These are phyloP conservation scores for Cephus pulcher DNA, from an alignment of 2,888 invertebrate species.

Conservation along the genomic window DNA sequence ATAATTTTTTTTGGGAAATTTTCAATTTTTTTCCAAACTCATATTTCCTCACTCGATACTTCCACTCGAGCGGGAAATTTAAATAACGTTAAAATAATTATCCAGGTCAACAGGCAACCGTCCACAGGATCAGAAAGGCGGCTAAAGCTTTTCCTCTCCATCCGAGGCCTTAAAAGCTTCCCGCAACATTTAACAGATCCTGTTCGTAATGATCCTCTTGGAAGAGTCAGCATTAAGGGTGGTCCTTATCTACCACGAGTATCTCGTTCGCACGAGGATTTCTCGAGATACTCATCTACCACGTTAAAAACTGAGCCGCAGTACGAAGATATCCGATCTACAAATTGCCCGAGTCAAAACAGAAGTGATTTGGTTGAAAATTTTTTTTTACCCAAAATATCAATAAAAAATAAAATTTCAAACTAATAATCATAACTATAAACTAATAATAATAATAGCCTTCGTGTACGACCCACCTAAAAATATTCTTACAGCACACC, in stretches of 20 bases:
- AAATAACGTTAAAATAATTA: background rate
- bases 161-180: slow-evolving; percentile 29
- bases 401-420: background rate
- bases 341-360: slow-evolving; percentile 7
- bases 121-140: background rate
- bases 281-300: slow-evolving; percentile 40
- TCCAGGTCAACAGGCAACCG: background rate
- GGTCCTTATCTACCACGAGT: slow-evolving; percentile 38
- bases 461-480: background rate
- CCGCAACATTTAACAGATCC: slow-evolving; percentile 30
- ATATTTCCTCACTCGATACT: background rate
- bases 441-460: background rate
- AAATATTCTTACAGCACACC: background rate
- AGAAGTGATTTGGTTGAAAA: slow-evolving; percentile 12
- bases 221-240: slow-evolving; percentile 29
- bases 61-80: background rate
- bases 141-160: background rate
- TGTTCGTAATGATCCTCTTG: slow-evolving; percentile 30
- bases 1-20: background rate
- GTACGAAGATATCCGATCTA: slow-evolving; percentile 9
- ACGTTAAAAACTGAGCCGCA: background rate
- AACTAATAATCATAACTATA: too few species aligned
- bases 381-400: background rate
- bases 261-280: slow-evolving; percentile 50
- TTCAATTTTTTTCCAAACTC: background rate